Percentiles rank a stretch among this genome's conserved stretches.
Conservation (phyloP, 2,113 vertebrate species). For the Nematolebias whitei region DNA sequence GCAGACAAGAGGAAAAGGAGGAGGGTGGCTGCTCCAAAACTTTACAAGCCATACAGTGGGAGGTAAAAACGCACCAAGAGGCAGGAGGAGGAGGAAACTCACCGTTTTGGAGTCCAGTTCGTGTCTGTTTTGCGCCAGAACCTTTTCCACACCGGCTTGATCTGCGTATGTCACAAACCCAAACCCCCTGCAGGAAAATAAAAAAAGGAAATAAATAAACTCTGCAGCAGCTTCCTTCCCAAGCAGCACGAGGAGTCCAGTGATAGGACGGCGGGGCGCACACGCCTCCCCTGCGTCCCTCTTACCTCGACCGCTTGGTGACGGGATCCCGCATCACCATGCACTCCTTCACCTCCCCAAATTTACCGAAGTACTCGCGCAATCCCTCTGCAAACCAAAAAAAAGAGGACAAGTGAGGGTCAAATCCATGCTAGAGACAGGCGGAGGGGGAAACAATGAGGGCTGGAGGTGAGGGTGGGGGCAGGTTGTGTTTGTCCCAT, state of each 20-base stretch:
- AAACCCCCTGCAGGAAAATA: constrained; percentile 84
- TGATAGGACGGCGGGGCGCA: constrained; percentile 68
- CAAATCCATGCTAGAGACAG: background rate
- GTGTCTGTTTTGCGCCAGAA: constrained; percentile 95
- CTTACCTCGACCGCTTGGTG: constrained; percentile 98
- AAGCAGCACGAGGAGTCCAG: constrained; percentile 43
- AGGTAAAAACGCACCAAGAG: constrained; percentile 43
- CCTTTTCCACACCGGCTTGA: constrained; percentile 95
- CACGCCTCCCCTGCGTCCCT: constrained; percentile 69
- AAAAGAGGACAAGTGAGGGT: background rate
- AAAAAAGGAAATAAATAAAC: background rate
- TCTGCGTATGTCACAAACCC: constrained; percentile 97
- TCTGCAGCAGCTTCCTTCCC: background rate
- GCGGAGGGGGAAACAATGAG: constrained; percentile 60
- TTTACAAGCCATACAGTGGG: constrained; percentile 70
- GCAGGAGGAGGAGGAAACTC: constrained; percentile 66
- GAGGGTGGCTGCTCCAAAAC: constrained; percentile 56
- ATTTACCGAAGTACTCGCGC: constrained; percentile 98
- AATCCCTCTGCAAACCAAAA: constrained; percentile 85
- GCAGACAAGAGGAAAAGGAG: constrained; percentile 45
- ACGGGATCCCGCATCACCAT: constrained; percentile 98
- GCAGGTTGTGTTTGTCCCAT: constrained; percentile 67
- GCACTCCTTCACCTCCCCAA: constrained; percentile 98
- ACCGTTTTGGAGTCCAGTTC: constrained; percentile 98
- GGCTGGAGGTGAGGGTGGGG: constrained; percentile 38